Evolutionary conservation across 2,888 invertebrate species (phyloP).

Genomic region (Cremastobaeus sp.): DNA sequence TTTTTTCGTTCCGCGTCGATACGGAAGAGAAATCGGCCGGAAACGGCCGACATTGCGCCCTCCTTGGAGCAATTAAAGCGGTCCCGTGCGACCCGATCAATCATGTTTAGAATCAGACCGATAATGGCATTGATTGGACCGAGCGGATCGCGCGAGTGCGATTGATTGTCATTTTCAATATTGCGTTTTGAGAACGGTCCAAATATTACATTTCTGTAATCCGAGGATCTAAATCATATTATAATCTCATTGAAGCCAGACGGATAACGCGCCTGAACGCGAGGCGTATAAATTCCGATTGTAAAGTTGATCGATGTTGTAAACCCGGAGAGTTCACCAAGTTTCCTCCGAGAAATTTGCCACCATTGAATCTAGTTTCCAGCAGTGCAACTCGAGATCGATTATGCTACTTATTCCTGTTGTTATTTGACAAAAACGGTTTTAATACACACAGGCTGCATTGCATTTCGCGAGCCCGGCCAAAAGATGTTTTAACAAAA

Average conservation of each 20-base stretch:
- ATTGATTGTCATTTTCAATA: conserved; percentile 51
- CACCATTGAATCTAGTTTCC: conserved; percentile 50
- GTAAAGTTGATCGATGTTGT: conserved; percentile 61
- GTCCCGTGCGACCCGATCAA: conserved; percentile 14
- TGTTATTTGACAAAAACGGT: conserved; percentile 26
- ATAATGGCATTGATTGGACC: conserved; percentile 24
- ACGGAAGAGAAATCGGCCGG: no score
- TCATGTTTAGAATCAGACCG: conserved; percentile 19
- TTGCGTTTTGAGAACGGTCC: conserved; percentile 52
- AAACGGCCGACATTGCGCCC: no score
- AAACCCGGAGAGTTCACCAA: conserved; percentile 52
- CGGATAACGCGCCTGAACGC: conserved; percentile 61
- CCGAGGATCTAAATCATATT: conserved; percentile 59
- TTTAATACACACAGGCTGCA: conserved; percentile 27
- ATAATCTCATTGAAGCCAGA: conserved; percentile 62
- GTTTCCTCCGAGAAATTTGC: conserved; percentile 47
- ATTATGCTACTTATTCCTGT: conserved; percentile 52
- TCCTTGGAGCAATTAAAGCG: conserved; percentile 20
- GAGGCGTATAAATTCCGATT: conserved; percentile 61
- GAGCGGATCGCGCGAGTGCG: conserved; percentile 30
- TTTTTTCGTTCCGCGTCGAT: no score
- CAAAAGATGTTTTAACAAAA: background rate
- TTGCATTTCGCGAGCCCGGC: conserved; percentile 18
- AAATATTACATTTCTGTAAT: conserved; percentile 54
- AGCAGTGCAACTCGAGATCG: conserved; percentile 51